Conservation (phyloP, 1,140 invertebrate species). For the Lepidurus arcticus region DNA sequence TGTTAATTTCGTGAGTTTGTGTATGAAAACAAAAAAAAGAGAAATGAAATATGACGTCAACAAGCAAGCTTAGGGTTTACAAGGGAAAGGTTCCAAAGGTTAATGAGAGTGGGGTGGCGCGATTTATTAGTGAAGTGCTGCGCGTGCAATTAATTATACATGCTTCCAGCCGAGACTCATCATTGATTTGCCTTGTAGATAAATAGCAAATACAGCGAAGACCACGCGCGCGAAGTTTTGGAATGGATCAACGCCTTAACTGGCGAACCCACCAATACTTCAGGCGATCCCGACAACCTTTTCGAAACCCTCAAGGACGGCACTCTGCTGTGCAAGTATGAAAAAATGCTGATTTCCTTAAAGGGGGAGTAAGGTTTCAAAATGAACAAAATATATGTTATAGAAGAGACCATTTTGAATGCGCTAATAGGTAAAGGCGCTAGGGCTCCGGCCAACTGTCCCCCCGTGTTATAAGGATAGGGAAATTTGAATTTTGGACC, state of each 20-base stretch:
- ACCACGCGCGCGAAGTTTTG: conserved; percentile 78
- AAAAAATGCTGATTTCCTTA: background rate
- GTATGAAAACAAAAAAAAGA: background rate
- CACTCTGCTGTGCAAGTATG: conserved; percentile 74
- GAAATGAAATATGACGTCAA: background rate
- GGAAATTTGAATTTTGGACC: no score
- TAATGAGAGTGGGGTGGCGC: background rate
- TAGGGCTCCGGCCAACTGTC: no score
- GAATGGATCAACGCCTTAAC: conserved; percentile 84
- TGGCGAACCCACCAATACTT: conserved; percentile 65
- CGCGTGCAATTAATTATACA: background rate
- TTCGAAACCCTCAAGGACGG: conserved; percentile 82
- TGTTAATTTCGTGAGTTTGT: background rate
- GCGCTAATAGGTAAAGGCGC: no score
- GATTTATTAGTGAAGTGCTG: background rate
- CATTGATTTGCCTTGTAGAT: conserved; percentile 56
- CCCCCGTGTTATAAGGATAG: no score
- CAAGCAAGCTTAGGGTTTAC: no score
- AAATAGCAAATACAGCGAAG: conserved; percentile 90
- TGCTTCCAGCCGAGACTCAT: background rate
- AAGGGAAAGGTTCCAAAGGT: conserved; percentile 17
- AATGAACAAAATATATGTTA: no score
- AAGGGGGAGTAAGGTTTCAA: no score
- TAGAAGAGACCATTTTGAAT: no score
- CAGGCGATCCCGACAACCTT: conserved; percentile 86